Evolutionary conservation across 2,888 invertebrate species (phyloP), one percentile per base, ranked within the genome.

Genomic region (Catocala sponsa): DNA sequence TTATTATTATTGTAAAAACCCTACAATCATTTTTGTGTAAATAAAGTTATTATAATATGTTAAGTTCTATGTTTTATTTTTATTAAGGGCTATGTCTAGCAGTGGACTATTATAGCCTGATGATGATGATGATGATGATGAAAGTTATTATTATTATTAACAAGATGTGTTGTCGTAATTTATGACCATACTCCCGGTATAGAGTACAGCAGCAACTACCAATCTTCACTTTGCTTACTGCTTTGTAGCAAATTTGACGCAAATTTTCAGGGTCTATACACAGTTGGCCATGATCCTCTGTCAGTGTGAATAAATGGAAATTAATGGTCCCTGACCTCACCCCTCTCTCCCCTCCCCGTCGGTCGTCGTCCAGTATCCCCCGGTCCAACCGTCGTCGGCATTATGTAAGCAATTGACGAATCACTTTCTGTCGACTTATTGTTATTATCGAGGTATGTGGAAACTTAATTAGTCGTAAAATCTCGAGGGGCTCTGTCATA

Each of bases 301-400:
- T 86, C 89, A 85, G 82, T 68, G 72, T 56, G 80, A 81, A 84
- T 88, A 87, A 88, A 89, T 89, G 87, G 85, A 88, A 87, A 89
- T 89, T 88, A 89, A 89, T 88, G 88, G 84, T 72, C 70, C 72
- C 80, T 63, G 65, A 69, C 72, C 78, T 69, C 68, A 35, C 55
- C 12, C 52, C 9, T 46, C 35, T 46, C 6, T 15, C 15, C 42
- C n/a, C 44, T 11, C 38, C 33, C 10, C 43, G 10, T n/a, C n/a
- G n/a, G n/a, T n/a, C n/a, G n/a, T 32, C 48, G 51, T 38, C 9
- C 38, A 13, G 11, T 9, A 10, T 38, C 61, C 70, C 68, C 74
- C 70, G 25, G 25, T 4, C n/a, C 35, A 9, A 13, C 35, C 52
- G 32, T 64, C 54, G 72, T 72, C 69, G 60, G 48, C 49, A 57